Evolutionary conservation across 2,113 vertebrate species (phyloP), one percentile per base, ranked within the genome.

Genomic region (Athene noctua): DNA sequence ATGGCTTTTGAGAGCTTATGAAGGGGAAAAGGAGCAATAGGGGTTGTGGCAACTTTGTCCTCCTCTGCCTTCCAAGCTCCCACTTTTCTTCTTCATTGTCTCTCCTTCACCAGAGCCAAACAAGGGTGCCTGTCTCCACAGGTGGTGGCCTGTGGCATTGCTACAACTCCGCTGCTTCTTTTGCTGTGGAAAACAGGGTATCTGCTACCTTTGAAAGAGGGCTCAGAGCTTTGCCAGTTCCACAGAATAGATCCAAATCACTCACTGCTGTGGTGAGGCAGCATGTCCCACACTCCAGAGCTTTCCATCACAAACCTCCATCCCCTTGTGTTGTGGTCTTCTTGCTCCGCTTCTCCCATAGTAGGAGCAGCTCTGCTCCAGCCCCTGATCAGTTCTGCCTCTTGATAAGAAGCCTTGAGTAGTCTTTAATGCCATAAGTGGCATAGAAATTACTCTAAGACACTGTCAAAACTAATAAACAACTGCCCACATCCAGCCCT

Each of bases 301-400:
- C 7, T 34, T 74, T 88, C 25, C 25, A 62, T 59, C 38, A 26
- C 38, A 80, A 11, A 95, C 36, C 30, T 86, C 57, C 57, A 62
- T 16, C 27, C 30, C 1, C 1, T 15, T 52, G 13, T 15, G 21
- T 38, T 6, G 2, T 21, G 9, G 5, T 49, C 5, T 34, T 36
- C 36, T 80, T 88, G 18, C 27, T 79, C n/a, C 13, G 82, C 40
- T 87, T 79, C 27, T 62, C 81, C 54, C 18, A 49, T 0, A 54
- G 21, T 0, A 62, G 38, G 9, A 62, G 29, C 29, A 88, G 61
- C 55, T 85, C 32, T 62, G 13, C 22, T 90, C 47, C 70, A 40
- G 16, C 6, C 10, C 7, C 32, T 42, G 14, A 15, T 30, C 13
- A 7, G 26, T 67, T 90, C 66, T 62, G 5, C 16, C 27, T 71